Evolutionary conservation across 1,140 invertebrate genomes (phyloP).

Genomic region (Drosophila albomicans): DNA sequence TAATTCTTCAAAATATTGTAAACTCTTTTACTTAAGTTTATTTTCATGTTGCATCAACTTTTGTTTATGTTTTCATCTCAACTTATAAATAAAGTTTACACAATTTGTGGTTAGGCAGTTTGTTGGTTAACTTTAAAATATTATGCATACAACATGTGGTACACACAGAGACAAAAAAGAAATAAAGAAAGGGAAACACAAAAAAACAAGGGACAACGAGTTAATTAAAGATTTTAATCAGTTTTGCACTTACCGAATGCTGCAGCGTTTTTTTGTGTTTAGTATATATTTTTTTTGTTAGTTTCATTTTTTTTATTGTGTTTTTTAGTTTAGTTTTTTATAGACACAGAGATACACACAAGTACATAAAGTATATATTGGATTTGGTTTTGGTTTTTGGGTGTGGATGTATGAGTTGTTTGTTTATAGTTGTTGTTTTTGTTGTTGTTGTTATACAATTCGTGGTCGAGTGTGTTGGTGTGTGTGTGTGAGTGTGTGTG

Average conservation of each 20-base stretch:
- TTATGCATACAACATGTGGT: slow-evolving; percentile 12
- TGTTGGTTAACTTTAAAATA: slow-evolving; percentile 4
- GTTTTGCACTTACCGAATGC: slow-evolving; percentile 53
- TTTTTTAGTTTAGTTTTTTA: slow-evolving; percentile 20
- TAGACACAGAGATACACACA: slow-evolving; percentile 61
- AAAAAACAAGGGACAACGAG: slow-evolving; percentile 11
- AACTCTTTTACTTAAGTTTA: no score
- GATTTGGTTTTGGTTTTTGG: slow-evolving; percentile 16
- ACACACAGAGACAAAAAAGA: neutral
- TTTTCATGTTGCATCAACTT: no score
- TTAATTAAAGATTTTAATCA: slow-evolving; percentile 33
- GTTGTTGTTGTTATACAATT: slow-evolving; percentile 6
- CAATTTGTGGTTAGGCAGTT: neutral
- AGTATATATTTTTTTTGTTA: slow-evolving; percentile 13
- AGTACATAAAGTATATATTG: slow-evolving; percentile 57
- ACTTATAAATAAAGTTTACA: neutral
- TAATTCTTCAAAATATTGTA: no score
- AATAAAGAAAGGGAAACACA: neutral
- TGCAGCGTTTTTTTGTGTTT: slow-evolving; percentile 23
- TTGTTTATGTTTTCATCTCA: no score
- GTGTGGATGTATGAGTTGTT: slow-evolving; percentile 44
- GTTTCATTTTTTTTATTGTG: slow-evolving; percentile 17
- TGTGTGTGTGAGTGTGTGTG: slow-evolving; percentile 35
- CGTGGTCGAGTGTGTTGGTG: neutral
- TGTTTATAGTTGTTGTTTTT: slow-evolving; percentile 40